These are phyloP conservation scores for Halcyon chelicuti DNA, from an alignment of 2,797 vertebrate genomes.

Conservation along the genomic window DNA sequence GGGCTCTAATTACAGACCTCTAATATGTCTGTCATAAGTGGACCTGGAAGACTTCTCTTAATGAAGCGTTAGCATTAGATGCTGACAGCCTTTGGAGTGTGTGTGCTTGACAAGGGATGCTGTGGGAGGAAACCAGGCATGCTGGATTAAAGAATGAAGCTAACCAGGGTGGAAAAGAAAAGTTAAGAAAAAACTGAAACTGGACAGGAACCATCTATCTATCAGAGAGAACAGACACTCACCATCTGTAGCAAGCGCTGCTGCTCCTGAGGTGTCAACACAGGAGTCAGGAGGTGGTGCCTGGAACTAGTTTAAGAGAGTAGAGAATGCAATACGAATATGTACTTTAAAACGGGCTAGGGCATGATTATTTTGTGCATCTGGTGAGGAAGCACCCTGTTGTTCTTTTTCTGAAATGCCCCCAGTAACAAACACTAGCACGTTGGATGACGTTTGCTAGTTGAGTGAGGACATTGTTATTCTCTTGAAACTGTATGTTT, in stretches of 20 bases:
- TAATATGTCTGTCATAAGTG: conserved; percentile 44
- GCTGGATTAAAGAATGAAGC: neutral
- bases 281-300: neutral
- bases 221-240: neutral
- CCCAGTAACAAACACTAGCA: neutral
- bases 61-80: conserved; percentile 1
- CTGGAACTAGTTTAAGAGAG: neutral
- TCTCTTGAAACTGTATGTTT: neutral
- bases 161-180: neutral
- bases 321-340: accelerated
- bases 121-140: neutral
- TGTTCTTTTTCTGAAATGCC: neutral
- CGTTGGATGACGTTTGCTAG: accelerated
- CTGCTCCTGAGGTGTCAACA: neutral
- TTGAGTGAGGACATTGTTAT: neutral
- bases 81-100: neutral
- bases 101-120: neutral
- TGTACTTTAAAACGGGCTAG: neutral
- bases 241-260: neutral
- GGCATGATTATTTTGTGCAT: neutral
- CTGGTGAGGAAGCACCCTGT: neutral
- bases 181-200: neutral
- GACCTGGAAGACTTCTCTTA: conserved; percentile 18
- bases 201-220: neutral
- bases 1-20: conserved; percentile 8